Evolutionary conservation across 2,888 invertebrate genomes (phyloP), one percentile per base, ranked within the genome.

Genomic region (Allophyes oxyacanthae): DNA sequence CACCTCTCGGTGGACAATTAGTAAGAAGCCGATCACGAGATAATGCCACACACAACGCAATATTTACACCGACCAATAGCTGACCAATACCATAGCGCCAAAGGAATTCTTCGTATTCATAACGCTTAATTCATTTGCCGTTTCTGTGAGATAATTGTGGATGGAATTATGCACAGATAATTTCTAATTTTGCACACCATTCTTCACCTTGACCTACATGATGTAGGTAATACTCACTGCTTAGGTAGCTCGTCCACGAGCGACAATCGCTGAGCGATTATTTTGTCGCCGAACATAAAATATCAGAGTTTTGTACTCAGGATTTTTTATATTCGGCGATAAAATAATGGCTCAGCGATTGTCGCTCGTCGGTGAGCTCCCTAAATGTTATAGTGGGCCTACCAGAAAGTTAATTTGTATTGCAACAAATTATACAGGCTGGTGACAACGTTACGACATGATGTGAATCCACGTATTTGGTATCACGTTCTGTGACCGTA

Each of bases 1-100:
- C 54, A 64, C 56, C 41, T 53, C 52, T 68, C 55, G 52, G 41
- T 60, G 74, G 79, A 86, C 85, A 86, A 86, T 87, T 85, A 84
- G 79, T 77, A 72, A 78, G 81, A 83, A 85, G 79, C 75, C 65
- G 79, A 83, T 83, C 85, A 83, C 78, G 78, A 86, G 65, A 76
- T 71, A 65, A 68, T 61, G 53, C 46, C 52, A 42, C 40, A 62
- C 36, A 49, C 51, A 57, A 53, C 38, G 49, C 42, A 26, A 41
- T 53, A 45, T 28, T 38, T 51, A 56, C 53, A 49, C 51, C 34
- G 20, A 20, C 20, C 25, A 61, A 69, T 60, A 57, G 30, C 48
- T 46, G 43, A 43, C 37, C 63, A 59, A 56, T 63, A 69, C 42
- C 48, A 32, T 32, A 13, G 26, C 20, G 7, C 10, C 34, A 26